Percentiles rank a stretch among this genome's conserved stretches.
Evolutionary conservation across 2,797 vertebrate species (phyloP).

Genomic region (Petrocephalus schoutedeni): DNA sequence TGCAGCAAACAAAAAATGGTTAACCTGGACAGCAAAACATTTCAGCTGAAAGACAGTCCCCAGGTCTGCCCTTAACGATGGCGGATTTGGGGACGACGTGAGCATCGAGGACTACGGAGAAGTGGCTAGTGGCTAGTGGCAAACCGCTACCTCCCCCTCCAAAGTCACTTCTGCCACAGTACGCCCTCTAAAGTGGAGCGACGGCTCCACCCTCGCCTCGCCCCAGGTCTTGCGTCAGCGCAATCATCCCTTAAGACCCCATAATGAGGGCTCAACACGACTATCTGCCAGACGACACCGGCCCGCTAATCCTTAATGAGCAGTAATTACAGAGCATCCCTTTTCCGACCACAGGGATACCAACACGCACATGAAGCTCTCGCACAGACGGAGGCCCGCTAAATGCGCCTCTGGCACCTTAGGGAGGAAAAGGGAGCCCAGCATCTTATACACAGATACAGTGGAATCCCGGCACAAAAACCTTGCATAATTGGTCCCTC

Average conservation of each 20-base stretch:
- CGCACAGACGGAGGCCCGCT: not conserved
- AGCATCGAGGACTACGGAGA: not conserved
- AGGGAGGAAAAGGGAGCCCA: not conserved
- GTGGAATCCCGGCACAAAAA: not conserved
- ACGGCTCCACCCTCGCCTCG: conserved; percentile 50
- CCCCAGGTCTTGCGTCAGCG: conserved; percentile 55
- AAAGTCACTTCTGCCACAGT: conserved; percentile 58
- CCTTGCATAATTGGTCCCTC: not conserved
- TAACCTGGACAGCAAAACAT: not conserved
- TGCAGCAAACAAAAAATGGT: not conserved
- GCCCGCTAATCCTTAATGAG: conserved; percentile 60
- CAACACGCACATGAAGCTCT: conserved; percentile 50
- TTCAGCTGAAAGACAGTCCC: not conserved
- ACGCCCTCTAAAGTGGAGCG: not conserved
- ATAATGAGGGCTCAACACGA: conserved; percentile 59
- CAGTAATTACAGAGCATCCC: conserved; percentile 61
- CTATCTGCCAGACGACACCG: conserved; percentile 57
- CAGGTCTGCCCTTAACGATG: not conserved
- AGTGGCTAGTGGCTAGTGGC: not conserved
- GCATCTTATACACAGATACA: no score
- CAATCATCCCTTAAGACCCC: conserved; percentile 60
- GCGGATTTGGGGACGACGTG: not conserved
- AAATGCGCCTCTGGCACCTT: not conserved
- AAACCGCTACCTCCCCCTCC: conserved; percentile 34
- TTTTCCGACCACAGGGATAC: conserved; percentile 55